phyloP scores from a whole-genome alignment of 2,888 invertebrate species.

The Ophion slaviceki region DNA sequence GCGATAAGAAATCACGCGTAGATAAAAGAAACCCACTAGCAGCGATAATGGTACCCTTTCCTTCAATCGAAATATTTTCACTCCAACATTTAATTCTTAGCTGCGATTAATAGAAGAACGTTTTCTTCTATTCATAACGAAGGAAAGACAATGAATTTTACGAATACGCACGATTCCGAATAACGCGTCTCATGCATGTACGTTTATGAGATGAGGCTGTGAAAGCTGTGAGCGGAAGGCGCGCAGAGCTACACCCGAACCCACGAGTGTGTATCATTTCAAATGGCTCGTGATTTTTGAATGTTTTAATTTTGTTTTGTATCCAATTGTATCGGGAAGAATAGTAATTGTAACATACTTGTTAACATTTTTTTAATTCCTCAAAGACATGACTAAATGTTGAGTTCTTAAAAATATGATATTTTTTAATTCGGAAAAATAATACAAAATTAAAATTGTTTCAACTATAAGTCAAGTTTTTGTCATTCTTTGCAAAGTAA shows the following conservation, averaged over 20 bases:
- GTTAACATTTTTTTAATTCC: not conserved
- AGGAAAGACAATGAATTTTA: not conserved
- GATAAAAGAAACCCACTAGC: not conserved
- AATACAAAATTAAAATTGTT: no score
- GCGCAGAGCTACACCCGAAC: no score
- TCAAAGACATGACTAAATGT: not conserved
- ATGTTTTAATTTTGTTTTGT: not conserved
- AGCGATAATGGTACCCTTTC: not conserved
- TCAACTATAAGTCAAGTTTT: no score
- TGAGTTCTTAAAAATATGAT: no score
- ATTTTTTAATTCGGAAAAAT: no score
- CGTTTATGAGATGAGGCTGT: no score
- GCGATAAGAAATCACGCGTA: not conserved
- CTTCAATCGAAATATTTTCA: not conserved
- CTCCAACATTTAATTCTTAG: not conserved
- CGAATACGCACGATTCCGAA: not conserved
- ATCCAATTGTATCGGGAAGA: not conserved
- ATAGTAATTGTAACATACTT: not conserved
- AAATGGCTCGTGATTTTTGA: not conserved
- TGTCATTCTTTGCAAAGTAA: no score
- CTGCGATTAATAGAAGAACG: not conserved
- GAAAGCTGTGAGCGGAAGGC: no score
- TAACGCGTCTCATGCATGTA: not conserved
- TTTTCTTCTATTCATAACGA: not conserved
- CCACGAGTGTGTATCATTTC: no score